A percentile compares a stretch with the other conserved stretches of the same genome.
Evolutionary conservation across 1,140 invertebrate genomes (phyloP).

Genomic region (Littorina saxatilis): DNA sequence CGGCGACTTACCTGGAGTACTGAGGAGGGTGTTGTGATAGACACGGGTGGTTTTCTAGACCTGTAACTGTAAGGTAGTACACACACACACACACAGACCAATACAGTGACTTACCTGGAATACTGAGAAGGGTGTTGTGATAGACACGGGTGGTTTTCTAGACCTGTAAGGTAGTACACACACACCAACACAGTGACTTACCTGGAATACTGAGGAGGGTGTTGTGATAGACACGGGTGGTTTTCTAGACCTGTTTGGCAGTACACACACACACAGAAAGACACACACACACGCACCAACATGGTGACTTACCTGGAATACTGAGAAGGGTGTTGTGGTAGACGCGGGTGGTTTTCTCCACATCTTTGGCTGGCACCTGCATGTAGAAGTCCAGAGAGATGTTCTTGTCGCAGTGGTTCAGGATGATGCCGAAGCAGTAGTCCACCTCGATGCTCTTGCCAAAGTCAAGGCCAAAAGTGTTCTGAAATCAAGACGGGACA

Average conservation of each 20-base stretch:
- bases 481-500: too few species aligned
- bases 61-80: too few species aligned
- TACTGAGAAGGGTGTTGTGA: not conserved
- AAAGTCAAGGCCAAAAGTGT: not conserved
- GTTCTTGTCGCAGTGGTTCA: slow-evolving; percentile 45
- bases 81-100: not conserved
- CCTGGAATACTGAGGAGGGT: slow-evolving; percentile 30
- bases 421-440: slow-evolving; percentile 44
- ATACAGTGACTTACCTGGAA: not conserved
- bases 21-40: not conserved
- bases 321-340: slow-evolving; percentile 24
- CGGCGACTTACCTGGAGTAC: not conserved
- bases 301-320: slow-evolving; percentile 26
- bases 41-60: too few species aligned
- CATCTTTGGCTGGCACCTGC: slow-evolving; percentile 30
- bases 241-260: slow-evolving; percentile 18
- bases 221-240: slow-evolving; percentile 24
- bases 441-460: slow-evolving; percentile 36
- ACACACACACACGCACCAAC: too few species aligned
- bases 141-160: too few species aligned
- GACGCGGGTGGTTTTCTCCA: slow-evolving; percentile 20
- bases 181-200: not conserved
- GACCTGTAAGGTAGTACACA: too few species aligned
- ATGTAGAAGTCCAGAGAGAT: slow-evolving; percentile 46
- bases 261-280: too few species aligned